Evolutionary conservation across 2,888 invertebrate genomes (phyloP), one percentile per base, ranked within the genome.

Genomic region (Tetragonula carbonaria): DNA sequence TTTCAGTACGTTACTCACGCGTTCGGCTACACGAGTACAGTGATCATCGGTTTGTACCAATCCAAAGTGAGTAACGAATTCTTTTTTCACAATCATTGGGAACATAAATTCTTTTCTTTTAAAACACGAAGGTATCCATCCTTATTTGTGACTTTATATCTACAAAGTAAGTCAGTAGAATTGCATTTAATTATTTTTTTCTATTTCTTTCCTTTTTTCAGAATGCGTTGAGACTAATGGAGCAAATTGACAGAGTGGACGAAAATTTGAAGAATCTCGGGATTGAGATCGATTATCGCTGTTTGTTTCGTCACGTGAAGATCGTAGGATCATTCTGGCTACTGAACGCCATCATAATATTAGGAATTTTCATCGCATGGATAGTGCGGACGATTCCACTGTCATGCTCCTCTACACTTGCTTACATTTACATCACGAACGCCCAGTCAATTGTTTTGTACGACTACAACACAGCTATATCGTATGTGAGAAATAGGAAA

Each of bases 191-290:
- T 45, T 45, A 8, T 45, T 8, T 8, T 45, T 45, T 8, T 45
- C 13, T n/a, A 4, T 4, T 53, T 11, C 0, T 5, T 23, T 45
- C 4, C 6, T 57, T 11, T 5, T 1, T 50, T 0, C 45, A 85
- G 85, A 28, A n/a, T 6, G 18, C 71, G 11, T 13, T 65, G 53
- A 1, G 1, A 5, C 51, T 4, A 14, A 45, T 80, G 13, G 50
- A 13, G 4, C 51, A 16, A 4, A 68, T 85, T 6, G 28, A 13
- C 3, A 28, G 68, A 1, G 21, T 87, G 16, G 87, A 87, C 16
- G 71, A 84, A 5, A 84, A 72, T 0, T 78, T 91, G 11, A 38
- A 65, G 23, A 65, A 78, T 55, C 45, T 91, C 4, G 87, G 86
- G 18, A 57, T 55, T 0, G 5, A 67, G 4, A 16, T 82, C 1